Evolutionary conservation across 30 jellyfish, hydroid and myxozoan species (phyloP), one percentile per base, ranked within the genome.

Genomic region (Aurelia sp.): DNA sequence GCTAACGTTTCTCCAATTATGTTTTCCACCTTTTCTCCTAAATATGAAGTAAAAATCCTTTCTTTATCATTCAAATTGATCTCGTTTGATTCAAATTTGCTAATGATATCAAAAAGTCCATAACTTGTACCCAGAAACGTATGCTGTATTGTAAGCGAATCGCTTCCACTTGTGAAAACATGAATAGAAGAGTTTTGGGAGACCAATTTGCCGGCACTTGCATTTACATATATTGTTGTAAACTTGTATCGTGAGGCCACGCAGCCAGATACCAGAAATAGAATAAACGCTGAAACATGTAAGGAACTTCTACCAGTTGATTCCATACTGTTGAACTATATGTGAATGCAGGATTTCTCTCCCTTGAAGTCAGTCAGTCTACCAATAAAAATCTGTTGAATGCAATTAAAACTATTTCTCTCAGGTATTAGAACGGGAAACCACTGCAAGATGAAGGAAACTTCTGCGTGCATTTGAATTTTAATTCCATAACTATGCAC

Each of bases 81-180:
- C 76, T 19, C 41, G 41, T 20, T 19, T 7, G 33, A 20, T 1
- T 18, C 41, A 18, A 65, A 65, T 15, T 47, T 27, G 41, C 22
- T 65, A 18, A 65, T 65, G 50, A 65, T 47, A 65, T 19, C 41
- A 65, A 18, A 15, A 65, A 65, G 76, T 18, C 76, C 76, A 65
- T 20, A 65, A 27, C 9, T 47, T 65, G 20, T 65, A 35, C 41
- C 19, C 3, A 65, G 48, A 65, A 65, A 20, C 50, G 41, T 20
- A 10, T 20, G 41, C 5, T 65, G 15, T 24, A 47, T 65, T 8
- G 10, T 27, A 8, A 65, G 3, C 8, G 41, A 20, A 35, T 18
- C 20, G 8, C 12, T 27, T 5, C 52, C 33, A 47, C n/a, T 27
- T 16, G 41, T 65, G 8, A 15, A 18, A 44, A 44, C 15, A 20